Evolutionary conservation across 2,797 vertebrate genomes (phyloP).

Genomic region (Pelobates cultripes): DNA sequence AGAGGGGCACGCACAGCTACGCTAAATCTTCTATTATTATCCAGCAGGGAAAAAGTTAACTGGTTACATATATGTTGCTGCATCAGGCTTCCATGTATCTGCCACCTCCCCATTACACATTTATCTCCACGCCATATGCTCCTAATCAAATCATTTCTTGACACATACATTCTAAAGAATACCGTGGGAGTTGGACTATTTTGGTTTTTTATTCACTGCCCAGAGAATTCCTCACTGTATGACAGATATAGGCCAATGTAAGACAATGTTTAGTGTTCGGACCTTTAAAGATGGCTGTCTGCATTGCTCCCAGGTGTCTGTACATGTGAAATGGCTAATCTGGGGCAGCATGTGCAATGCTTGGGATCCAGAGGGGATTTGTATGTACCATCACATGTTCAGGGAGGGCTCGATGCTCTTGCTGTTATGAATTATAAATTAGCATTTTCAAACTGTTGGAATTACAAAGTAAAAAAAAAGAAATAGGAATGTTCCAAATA

Average conservation of each 20-base stretch:
- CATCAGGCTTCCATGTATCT: neutral
- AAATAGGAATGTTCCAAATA: constrained; percentile 33
- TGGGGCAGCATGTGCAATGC: constrained; percentile 35
- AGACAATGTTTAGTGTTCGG: neutral
- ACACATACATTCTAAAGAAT: neutral
- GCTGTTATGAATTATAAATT: constrained; percentile 52
- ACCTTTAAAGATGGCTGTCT: constrained; percentile 19
- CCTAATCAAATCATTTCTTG: neutral
- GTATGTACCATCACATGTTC: constrained; percentile 31
- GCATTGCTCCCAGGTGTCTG: constrained; percentile 15
- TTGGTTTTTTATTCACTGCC: neutral
- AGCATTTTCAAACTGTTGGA: constrained; percentile 36
- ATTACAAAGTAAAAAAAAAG: constrained; percentile 24
- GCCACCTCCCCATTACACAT: neutral
- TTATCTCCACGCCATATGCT: neutral
- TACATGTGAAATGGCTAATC: constrained; percentile 36
- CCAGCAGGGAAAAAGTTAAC: neutral
- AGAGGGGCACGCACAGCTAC: neutral
- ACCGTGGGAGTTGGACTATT: neutral
- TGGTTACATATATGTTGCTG: neutral
- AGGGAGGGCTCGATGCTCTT: constrained; percentile 18
- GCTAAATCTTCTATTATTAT: neutral
- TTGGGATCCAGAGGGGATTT: constrained; percentile 20
- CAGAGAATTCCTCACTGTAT: neutral
- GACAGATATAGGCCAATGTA: constrained; percentile 26